Conservation (phyloP, 2,888 invertebrate species). For the Tethea ocularis region DNA sequence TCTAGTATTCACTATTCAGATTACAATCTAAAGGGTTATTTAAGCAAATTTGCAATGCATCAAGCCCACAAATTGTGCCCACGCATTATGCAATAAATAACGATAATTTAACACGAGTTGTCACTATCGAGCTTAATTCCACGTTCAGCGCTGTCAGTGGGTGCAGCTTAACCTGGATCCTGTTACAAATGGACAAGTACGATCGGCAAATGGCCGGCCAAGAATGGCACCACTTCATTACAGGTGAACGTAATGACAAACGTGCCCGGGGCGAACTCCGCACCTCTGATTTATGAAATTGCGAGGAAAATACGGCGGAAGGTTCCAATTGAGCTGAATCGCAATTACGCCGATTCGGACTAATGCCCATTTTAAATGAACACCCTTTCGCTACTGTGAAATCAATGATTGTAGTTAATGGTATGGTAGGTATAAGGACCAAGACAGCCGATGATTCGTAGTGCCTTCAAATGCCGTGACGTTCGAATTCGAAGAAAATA, state of each 20-base stretch:
- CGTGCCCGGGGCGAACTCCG: conserved; percentile 46
- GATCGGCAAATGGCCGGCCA: conserved; percentile 16
- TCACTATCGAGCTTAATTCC: conserved; percentile 35
- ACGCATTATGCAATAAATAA: conserved; percentile 46
- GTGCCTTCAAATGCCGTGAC: no score
- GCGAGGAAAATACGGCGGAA: conserved; percentile 31
- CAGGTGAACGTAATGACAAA: conserved; percentile 44
- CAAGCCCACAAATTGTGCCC: conserved; percentile 49
- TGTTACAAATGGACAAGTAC: conserved; percentile 26
- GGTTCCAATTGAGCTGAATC: conserved; percentile 20
- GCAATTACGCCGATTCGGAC: conserved; percentile 12
- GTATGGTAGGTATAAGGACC: no score
- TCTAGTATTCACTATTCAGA: conserved; percentile 24
- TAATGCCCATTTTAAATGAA: conserved; percentile 6
- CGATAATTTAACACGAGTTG: conserved; percentile 52
- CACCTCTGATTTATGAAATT: conserved; percentile 42
- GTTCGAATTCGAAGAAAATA: neutral
- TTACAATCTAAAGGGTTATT: conserved; percentile 10
- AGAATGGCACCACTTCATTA: conserved; percentile 51
- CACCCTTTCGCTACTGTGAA: neutral
- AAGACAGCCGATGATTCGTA: no score
- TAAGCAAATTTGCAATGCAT: conserved; percentile 37
- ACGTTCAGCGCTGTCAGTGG: conserved; percentile 25
- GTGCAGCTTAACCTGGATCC: conserved; percentile 36
- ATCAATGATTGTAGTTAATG: conserved; percentile 4